These are phyloP conservation scores for Trichomalopsis sarcophagae DNA, from an alignment of 1,140 invertebrate genomes.

Conservation along the genomic window DNA sequence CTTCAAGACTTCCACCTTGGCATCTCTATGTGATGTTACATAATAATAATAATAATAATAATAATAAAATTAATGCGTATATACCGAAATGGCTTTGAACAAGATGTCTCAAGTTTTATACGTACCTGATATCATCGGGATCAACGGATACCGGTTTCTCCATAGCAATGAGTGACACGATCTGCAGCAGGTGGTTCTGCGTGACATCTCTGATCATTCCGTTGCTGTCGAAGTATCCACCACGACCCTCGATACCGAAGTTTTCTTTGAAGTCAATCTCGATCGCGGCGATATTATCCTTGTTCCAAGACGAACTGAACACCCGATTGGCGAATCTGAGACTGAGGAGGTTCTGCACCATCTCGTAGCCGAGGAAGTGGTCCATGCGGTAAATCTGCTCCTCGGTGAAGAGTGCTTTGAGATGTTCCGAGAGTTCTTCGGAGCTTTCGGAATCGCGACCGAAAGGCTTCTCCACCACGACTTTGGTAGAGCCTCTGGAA, in stretches of 20 bases:
- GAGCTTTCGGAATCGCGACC: slow-evolving; percentile 93
- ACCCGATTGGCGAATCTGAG: slow-evolving; percentile 91
- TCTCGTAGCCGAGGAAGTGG: slow-evolving; percentile 99
- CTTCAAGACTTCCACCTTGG: slow-evolving; percentile 93
- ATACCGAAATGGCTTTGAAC: too few species aligned
- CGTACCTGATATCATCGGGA: slow-evolving; percentile 97
- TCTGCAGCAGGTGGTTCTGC: slow-evolving; percentile 99
- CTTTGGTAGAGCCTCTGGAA: slow-evolving; percentile 91
- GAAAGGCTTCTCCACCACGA: slow-evolving; percentile 99
- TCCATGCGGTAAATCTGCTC: slow-evolving; percentile 98
- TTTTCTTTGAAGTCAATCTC: slow-evolving; percentile 99
- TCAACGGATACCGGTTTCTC: slow-evolving; percentile 95
- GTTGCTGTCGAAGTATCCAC: slow-evolving; percentile 99
- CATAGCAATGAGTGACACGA: slow-evolving; percentile 98
- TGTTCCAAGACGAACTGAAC: slow-evolving; percentile 92
- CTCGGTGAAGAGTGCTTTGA: slow-evolving; percentile 74
- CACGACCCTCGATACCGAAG: slow-evolving; percentile 97
- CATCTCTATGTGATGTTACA: slow-evolving; percentile 59
- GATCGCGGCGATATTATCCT: slow-evolving; percentile 95
- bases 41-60: not conserved
- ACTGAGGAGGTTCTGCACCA: slow-evolving; percentile 99
- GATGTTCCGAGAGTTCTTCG: slow-evolving; percentile 88
- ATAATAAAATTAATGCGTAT: not conserved
- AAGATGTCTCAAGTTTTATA: not conserved
- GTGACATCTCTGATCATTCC: slow-evolving; percentile 99